Evolutionary conservation across 2,888 invertebrate genomes (phyloP), one percentile per base, ranked within the genome.

Genomic region (Nephrocerus scutellatus): DNA sequence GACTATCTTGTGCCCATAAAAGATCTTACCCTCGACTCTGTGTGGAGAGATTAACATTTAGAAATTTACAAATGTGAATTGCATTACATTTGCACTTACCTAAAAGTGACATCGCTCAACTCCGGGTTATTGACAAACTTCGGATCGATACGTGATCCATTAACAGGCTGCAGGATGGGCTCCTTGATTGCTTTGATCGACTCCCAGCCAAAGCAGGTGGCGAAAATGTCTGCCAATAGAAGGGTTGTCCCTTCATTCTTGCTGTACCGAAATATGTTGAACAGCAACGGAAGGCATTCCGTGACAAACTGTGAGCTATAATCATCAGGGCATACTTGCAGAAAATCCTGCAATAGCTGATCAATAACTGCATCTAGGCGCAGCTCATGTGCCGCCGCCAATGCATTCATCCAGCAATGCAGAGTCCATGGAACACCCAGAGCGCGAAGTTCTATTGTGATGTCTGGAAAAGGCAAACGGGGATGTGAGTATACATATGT

Each of bases 111-210:
- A 62, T 92, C 92, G 53, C 89, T 89, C 23, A 92, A 73, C 57
- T 90, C 89, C 0, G 90, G 87, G 70, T 91, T 92, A 72, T 92
- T 93, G 48, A 93, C 90, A 70, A 89, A 93, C 59, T 87, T 84
- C 1, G 90, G 87, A 70, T 93, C 92, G 51, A 91, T 89, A 43
- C 89, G 73, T 0, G 89, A 84, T 23, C 81, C 79, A 47, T 68
- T 71, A 1, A 76, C 73, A 6, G 77, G 71, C 3, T 82, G 77
- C 19, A 80, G 70, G 3, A 74, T 70, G 21, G 78, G 77, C 55
- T 82, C 81, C 51, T 79, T 73, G n/a, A 83, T 79, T 0, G 79
- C 73, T 52, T 85, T 85, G 48, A 89, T 85, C 2, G 82, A 72
- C 67, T 89, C 88, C 80, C 87, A 84, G 30, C 89, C 89, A 59